These are phyloP conservation scores for Aphis craccivora DNA, from an alignment of 1,140 invertebrate genomes.

Conservation along the genomic window DNA sequence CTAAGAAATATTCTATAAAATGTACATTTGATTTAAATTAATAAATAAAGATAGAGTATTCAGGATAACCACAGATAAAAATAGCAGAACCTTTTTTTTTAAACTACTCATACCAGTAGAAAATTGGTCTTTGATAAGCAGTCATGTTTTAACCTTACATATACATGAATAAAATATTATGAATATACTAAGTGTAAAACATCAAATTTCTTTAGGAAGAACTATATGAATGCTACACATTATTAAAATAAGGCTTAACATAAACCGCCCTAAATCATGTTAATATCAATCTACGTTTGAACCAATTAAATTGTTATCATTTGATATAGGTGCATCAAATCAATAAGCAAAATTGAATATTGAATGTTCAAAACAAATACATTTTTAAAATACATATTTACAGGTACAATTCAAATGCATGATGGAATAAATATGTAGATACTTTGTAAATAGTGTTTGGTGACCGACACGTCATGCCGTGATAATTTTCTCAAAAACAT, in stretches of 20 bases:
- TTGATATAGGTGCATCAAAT: background rate
- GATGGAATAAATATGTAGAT: background rate
- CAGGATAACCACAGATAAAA: no score
- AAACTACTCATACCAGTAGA: no score
- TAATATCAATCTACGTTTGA: no score
- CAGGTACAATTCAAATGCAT: background rate
- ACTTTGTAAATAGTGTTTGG: background rate
- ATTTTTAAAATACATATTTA: background rate
- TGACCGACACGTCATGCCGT: background rate
- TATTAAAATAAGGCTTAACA: background rate
- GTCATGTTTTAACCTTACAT: no score
- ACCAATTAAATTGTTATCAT: no score
- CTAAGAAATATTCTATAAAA: no score
- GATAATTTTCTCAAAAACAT: background rate
- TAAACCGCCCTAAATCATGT: no score
- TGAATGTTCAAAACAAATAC: background rate
- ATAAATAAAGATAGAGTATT: no score
- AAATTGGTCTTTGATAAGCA: no score
- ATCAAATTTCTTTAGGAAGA: background rate
- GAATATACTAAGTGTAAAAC: background rate
- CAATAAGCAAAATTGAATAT: background rate
- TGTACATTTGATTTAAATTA: no score
- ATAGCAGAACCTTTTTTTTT: no score
- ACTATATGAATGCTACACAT: no score
- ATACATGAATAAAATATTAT: background rate